These are phyloP conservation scores for Butastur rufipennis DNA, from an alignment of 2,113 vertebrate genomes.

Conservation along the genomic window DNA sequence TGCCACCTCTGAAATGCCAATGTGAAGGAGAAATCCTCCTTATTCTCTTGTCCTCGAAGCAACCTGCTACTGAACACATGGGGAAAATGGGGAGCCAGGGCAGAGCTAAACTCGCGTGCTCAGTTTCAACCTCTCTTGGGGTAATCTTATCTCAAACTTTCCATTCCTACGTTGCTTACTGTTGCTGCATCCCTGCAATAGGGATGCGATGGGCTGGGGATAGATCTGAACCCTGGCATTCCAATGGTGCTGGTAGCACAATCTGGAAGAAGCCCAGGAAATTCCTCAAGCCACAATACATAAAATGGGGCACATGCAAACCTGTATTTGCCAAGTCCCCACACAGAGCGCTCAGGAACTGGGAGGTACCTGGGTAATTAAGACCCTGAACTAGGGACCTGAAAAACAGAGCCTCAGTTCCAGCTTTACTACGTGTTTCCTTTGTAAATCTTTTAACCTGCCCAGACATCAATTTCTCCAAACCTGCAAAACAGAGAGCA, in stretches of 20 bases:
- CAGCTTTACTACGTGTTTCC: neutral
- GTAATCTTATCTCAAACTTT: neutral
- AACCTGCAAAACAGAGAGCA: neutral
- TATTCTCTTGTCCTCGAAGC: neutral
- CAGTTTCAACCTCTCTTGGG: neutral
- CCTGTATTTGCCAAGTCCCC: neutral
- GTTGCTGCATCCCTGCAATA: accelerated
- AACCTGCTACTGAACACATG: neutral
- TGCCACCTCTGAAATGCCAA: neutral
- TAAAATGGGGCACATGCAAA: accelerated
- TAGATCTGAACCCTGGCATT: neutral
- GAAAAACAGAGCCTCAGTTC: neutral
- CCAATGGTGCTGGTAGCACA: neutral
- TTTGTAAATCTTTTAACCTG: neutral
- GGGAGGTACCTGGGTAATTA: neutral
- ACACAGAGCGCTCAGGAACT: neutral
- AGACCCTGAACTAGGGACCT: neutral
- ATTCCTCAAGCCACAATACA: neutral
- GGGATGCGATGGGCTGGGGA: neutral
- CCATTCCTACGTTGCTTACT: neutral
- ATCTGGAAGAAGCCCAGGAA: neutral
- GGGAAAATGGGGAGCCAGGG: neutral
- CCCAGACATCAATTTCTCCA: neutral
- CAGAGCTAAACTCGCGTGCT: neutral
- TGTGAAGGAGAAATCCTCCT: neutral